phyloP scores from a whole-genome alignment of 2,113 vertebrate genomes.

The Anseranas semipalmata region DNA sequence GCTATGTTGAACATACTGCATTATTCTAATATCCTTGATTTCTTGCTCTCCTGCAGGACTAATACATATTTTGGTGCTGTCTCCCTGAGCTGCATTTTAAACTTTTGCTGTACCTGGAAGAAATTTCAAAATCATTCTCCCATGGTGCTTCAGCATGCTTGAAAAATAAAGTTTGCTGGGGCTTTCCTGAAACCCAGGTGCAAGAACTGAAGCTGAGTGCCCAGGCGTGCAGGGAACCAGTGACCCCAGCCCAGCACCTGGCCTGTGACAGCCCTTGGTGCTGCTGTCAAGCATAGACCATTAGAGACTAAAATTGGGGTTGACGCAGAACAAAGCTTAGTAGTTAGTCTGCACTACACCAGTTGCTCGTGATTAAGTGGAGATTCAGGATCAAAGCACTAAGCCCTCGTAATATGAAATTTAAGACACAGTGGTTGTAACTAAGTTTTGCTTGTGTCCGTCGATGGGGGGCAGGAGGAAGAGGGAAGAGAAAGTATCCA shows the following conservation, averaged over 20 bases:
- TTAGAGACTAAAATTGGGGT: not conserved
- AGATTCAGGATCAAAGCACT: not conserved
- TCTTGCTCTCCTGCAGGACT: not conserved
- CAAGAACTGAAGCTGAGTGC: fast-evolving
- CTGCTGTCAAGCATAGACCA: not conserved
- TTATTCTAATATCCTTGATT: fast-evolving
- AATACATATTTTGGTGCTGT: not conserved
- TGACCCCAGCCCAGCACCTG: not conserved
- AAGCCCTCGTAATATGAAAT: not conserved
- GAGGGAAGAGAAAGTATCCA: not conserved
- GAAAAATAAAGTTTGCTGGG: not conserved
- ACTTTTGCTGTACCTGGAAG: not conserved
- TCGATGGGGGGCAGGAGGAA: not conserved
- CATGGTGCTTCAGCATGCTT: not conserved
- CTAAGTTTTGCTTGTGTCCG: not conserved
- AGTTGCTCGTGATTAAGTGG: not conserved
- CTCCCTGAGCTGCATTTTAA: not conserved
- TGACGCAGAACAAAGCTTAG: not conserved
- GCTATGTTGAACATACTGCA: fast-evolving
- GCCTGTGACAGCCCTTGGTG: not conserved
- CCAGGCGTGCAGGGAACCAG: not conserved
- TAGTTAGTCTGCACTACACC: not conserved
- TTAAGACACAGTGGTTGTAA: not conserved
- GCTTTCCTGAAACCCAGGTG: not conserved
- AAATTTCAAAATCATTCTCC: not conserved